Evolutionary conservation across 2,113 vertebrate genomes (phyloP).

Genomic region (Plestiodon gilberti): DNA sequence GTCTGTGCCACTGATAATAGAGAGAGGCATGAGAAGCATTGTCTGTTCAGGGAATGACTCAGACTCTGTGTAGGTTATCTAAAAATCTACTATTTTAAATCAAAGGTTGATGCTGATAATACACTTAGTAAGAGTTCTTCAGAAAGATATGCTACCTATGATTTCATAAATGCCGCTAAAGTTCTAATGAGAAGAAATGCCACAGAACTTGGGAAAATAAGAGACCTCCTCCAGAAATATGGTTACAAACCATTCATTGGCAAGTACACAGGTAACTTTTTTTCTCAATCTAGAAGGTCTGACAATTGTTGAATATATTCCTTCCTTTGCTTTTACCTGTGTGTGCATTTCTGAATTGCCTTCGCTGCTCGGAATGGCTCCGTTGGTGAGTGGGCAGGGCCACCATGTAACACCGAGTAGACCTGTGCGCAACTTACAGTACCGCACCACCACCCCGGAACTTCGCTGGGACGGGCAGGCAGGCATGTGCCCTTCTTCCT

Average conservation of each 20-base stretch:
- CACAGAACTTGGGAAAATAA: slow-evolving; percentile 79
- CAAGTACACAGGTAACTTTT: slow-evolving; percentile 73
- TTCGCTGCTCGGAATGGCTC: too few species aligned
- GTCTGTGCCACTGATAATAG: not conserved
- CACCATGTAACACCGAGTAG: too few species aligned
- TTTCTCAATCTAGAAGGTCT: not conserved
- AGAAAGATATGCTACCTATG: slow-evolving; percentile 62
- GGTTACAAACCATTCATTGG: slow-evolving; percentile 75
- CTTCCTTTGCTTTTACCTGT: not conserved
- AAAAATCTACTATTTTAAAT: slow-evolving; percentile 13
- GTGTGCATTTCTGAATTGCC: not conserved
- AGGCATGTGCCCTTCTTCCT: too few species aligned
- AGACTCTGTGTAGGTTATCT: not conserved
- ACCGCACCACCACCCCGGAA: too few species aligned
- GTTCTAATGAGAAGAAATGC: slow-evolving; percentile 79
- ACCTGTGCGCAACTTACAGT: too few species aligned
- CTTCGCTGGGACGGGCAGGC: too few species aligned
- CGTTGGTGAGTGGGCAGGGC: too few species aligned
- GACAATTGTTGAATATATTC: not conserved
- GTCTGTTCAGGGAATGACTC: not conserved
- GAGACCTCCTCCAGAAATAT: slow-evolving; percentile 83
- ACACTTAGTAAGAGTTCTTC: slow-evolving; percentile 69
- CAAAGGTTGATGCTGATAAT: slow-evolving; percentile 77
- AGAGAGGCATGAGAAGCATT: not conserved
- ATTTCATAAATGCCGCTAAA: slow-evolving; percentile 82